These are phyloP conservation scores for Bolinopsis microptera DNA, from an alignment of 37 sponge, comb jelly and placozoan species.

Conservation along the genomic window DNA sequence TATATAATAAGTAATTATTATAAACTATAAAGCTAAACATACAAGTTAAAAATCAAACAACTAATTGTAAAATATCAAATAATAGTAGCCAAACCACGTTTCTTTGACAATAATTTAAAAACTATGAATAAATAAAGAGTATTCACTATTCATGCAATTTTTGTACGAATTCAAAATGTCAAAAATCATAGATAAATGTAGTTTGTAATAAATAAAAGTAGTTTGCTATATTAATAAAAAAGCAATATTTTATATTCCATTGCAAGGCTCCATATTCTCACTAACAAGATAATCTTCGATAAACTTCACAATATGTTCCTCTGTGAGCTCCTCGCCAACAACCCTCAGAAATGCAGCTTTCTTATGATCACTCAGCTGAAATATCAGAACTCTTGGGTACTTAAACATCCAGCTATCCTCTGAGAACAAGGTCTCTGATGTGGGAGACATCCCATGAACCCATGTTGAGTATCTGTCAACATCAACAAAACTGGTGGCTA, in stretches of 20 bases:
- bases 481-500: conserved; percentile 57
- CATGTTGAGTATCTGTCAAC: conserved; percentile 19
- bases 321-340: background rate
- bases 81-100: no score
- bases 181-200: no score
- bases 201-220: no score
- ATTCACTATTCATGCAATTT: no score
- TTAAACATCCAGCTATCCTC: background rate
- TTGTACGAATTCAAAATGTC: no score
- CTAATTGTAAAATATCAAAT: no score
- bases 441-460: conserved; percentile 46
- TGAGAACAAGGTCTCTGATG: background rate
- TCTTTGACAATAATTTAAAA: no score
- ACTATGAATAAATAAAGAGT: no score
- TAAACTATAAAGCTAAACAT: no score
- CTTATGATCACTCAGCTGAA: conserved; percentile 20
- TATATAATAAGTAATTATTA: no score
- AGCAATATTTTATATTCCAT: conserved; percentile 61
- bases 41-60: no score
- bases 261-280: background rate
- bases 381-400: background rate
- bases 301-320: background rate
- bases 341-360: conserved; percentile 19
- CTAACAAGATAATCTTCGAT: background rate
- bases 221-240: no score